These are phyloP conservation scores for Limnephilus rhombicus DNA, from an alignment of 2,888 invertebrate genomes.

Conservation along the genomic window DNA sequence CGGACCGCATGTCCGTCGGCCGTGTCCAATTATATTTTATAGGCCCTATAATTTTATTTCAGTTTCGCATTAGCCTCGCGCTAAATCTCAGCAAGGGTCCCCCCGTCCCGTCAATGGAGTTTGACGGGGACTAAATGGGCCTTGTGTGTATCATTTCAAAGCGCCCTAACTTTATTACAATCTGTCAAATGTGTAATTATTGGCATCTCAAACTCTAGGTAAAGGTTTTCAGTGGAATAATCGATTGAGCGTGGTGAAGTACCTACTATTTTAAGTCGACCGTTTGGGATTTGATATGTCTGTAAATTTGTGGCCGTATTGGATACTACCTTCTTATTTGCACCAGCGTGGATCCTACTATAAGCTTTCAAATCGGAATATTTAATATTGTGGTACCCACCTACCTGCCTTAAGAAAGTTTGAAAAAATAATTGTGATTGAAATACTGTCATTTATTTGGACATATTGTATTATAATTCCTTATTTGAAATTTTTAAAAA, in stretches of 20 bases:
- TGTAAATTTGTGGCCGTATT: no score
- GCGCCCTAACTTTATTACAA: neutral
- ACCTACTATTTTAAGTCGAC: no score
- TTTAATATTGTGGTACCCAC: no score
- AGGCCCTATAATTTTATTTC: conserved; percentile 64
- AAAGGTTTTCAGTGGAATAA: neutral
- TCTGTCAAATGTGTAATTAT: neutral
- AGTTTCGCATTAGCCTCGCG: conserved; percentile 60
- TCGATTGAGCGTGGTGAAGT: neutral
- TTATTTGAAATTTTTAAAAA: no score
- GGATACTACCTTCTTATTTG: no score
- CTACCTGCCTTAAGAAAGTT: no score
- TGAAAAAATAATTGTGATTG: no score
- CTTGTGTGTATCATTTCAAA: conserved; percentile 10
- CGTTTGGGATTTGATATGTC: no score
- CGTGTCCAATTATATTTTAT: conserved; percentile 64
- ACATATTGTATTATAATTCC: no score
- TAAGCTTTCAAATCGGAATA: no score
- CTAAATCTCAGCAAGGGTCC: conserved; percentile 59
- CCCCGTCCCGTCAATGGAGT: conserved; percentile 42
- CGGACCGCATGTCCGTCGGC: conserved; percentile 57
- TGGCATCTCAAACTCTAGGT: neutral
- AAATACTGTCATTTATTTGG: no score
- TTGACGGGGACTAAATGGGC: neutral
- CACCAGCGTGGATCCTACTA: no score